Evolutionary conservation across 2,113 vertebrate genomes (phyloP).

Genomic region (Takifugu bimaculatus): DNA sequence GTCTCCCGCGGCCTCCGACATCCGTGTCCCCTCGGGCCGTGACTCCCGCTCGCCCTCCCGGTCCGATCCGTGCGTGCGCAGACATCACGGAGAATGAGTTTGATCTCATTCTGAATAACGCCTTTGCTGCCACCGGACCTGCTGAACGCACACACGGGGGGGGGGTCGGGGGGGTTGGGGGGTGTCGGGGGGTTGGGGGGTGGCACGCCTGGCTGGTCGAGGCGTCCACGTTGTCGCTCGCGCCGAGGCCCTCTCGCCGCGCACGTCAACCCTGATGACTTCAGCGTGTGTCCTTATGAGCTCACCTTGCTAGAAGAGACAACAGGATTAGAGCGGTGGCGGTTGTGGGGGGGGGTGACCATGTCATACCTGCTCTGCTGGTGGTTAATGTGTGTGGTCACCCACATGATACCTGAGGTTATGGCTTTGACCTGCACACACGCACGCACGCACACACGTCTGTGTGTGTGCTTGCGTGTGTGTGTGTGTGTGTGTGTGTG

Average conservation of each 20-base stretch:
- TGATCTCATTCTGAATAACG: too few relatives aligned
- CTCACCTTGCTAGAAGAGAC: conserved; percentile 80
- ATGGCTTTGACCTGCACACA: conserved; percentile 49
- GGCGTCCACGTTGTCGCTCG: conserved; percentile 49
- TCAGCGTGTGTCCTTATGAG: conserved; percentile 73
- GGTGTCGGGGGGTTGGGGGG: background rate
- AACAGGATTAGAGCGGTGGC: conserved; percentile 63
- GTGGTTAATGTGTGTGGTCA: conserved; percentile 36
- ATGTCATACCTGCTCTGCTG: conserved; percentile 72
- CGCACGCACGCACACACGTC: conserved; percentile 18
- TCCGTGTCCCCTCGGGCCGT: background rate
- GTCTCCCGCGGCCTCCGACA: too few relatives aligned
- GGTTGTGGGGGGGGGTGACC: conserved; percentile 47
- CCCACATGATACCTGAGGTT: conserved; percentile 42
- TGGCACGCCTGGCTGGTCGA: conserved; percentile 40
- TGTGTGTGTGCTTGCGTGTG: background rate
- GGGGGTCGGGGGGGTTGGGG: background rate
- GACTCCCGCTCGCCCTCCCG: background rate
- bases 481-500: background rate
- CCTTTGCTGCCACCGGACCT: conserved; percentile 27
- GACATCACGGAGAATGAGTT: too few relatives aligned
- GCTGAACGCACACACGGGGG: conserved; percentile 40
- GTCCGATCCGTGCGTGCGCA: too few relatives aligned
- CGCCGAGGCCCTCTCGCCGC: conserved; percentile 60
- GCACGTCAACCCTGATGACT: conserved; percentile 74